Percentiles rank a stretch among this genome's conserved stretches.
Conservation (phyloP, 2,888 invertebrate genomes). For the Limnephilus rhombicus region DNA sequence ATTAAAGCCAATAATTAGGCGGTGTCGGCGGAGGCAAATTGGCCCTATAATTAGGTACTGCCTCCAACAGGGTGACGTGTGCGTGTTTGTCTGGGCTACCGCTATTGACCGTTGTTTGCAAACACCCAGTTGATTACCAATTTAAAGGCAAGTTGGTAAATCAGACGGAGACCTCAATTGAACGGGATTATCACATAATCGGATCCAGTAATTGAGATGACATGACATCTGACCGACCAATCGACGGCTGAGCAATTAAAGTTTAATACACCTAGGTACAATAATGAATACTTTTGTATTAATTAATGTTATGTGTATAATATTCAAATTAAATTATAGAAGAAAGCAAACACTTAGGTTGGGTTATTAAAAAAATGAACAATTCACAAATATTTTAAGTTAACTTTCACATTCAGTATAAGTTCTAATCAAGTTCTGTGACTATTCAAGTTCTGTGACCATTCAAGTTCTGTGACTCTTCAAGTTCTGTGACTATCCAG, state of each 20-base stretch:
- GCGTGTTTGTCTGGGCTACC: slow-evolving; percentile 53
- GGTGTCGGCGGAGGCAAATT: slow-evolving; percentile 23
- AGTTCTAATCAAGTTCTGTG: too few species aligned
- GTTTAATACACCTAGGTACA: too few species aligned
- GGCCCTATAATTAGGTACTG: slow-evolving; percentile 42
- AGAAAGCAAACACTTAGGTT: too few species aligned
- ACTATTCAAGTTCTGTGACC: too few species aligned
- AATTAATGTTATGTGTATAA: too few species aligned
- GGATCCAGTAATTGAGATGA: slow-evolving; percentile 20
- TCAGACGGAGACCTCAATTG: slow-evolving; percentile 46
- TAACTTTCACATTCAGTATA: too few species aligned
- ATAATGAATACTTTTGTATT: too few species aligned
- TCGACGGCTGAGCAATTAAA: background rate
- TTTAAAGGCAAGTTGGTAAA: slow-evolving; percentile 45
- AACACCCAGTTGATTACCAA: slow-evolving; percentile 46
- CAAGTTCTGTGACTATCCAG: too few species aligned
- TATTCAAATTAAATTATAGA: too few species aligned
- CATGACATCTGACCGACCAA: background rate
- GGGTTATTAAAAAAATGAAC: too few species aligned
- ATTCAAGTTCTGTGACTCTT: too few species aligned
- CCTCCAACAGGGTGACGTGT: background rate
- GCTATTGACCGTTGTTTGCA: slow-evolving; percentile 53
- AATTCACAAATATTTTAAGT: too few species aligned
- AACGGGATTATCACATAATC: slow-evolving; percentile 55
- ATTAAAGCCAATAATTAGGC: slow-evolving; percentile 40